phyloP scores from a whole-genome alignment of 2,888 invertebrate genomes.

The Syrista parreyssii region DNA sequence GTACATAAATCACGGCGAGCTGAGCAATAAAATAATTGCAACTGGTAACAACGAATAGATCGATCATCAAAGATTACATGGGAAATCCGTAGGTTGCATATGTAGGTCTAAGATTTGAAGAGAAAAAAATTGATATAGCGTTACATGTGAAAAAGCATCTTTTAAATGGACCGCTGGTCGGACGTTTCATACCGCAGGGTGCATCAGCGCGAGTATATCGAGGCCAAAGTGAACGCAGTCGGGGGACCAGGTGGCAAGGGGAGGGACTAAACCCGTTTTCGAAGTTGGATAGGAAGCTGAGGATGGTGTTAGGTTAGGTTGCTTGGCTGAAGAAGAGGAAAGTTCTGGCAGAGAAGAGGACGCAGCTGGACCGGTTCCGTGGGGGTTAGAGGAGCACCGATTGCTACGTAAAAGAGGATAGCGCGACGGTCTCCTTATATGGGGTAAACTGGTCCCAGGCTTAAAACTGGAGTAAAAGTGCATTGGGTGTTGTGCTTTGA shows the following conservation, averaged over 20 bases:
- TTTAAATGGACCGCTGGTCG: neutral
- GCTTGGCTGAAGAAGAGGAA: conserved; percentile 23
- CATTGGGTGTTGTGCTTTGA: conserved; percentile 35
- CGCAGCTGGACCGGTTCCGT: conserved; percentile 18
- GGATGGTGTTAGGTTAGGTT: neutral
- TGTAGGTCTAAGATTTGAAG: neutral
- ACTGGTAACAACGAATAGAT: too few species aligned
- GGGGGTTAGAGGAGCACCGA: conserved; percentile 8
- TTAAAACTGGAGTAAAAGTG: conserved; percentile 61
- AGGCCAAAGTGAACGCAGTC: conserved; percentile 1
- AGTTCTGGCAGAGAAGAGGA: conserved; percentile 20
- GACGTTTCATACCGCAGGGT: neutral
- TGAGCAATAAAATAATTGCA: neutral
- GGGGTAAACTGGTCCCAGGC: conserved; percentile 51
- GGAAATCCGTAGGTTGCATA: neutral
- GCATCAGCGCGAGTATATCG: neutral
- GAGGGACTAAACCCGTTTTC: conserved; percentile 1
- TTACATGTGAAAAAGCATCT: neutral
- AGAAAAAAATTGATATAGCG: neutral
- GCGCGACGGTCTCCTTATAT: conserved; percentile 48
- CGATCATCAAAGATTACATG: neutral
- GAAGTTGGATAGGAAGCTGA: neutral
- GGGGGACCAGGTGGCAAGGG: neutral
- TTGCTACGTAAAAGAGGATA: conserved; percentile 43
- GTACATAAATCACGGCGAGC: neutral